phyloP scores from a whole-genome alignment of 2,888 invertebrate species.

The Rhogogaster chlorosoma region DNA sequence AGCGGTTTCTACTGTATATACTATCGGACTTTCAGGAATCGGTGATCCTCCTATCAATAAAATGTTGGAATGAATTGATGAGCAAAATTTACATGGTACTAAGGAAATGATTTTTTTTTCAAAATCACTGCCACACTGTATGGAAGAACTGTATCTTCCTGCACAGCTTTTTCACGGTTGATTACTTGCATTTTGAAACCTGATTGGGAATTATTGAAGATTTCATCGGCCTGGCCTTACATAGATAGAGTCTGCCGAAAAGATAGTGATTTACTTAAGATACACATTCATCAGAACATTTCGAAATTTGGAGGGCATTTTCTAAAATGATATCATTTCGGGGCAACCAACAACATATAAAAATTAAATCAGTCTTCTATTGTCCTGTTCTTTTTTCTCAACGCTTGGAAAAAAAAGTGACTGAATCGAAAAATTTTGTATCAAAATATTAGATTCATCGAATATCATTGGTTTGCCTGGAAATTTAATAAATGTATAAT shows the following conservation, averaged over 20 bases:
- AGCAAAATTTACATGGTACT: background rate
- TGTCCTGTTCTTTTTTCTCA: background rate
- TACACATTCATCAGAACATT: background rate
- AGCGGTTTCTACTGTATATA: conserved; percentile 81
- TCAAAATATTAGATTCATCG: background rate
- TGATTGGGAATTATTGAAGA: background rate
- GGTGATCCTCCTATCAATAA: conserved; percentile 71
- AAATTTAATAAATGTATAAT: background rate
- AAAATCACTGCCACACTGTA: background rate
- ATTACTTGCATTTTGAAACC: background rate
- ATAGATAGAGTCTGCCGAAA: background rate
- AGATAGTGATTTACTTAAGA: too few species aligned
- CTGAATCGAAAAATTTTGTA: background rate
- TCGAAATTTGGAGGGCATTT: background rate
- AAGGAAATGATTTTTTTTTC: background rate
- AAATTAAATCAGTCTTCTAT: background rate
- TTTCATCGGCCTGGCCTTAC: background rate
- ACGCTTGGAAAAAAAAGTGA: background rate
- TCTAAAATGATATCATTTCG: background rate
- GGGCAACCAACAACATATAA: background rate
- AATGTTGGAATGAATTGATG: background rate
- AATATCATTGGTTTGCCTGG: background rate
- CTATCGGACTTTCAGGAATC: conserved; percentile 79
- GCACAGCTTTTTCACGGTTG: too few species aligned
- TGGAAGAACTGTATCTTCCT: too few species aligned